These are phyloP conservation scores for Callocephalon fimbriatum DNA, from an alignment of 2,113 vertebrate genomes.

Conservation along the genomic window DNA sequence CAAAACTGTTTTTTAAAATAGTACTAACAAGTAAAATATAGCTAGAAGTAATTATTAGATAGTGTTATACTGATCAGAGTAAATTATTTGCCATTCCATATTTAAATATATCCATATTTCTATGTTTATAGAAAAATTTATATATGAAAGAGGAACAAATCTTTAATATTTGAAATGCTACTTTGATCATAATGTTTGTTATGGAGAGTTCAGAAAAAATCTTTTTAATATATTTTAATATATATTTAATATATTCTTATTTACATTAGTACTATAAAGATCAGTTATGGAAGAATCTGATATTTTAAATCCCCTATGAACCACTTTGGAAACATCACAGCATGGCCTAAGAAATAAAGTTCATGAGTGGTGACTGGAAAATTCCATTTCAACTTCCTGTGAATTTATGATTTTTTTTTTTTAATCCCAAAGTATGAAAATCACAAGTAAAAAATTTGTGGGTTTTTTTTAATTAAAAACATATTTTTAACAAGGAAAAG, in stretches of 20 bases:
- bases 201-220: background rate
- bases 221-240: too few species aligned
- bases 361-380: background rate
- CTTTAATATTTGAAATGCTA: background rate
- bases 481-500: background rate
- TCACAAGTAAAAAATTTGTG: background rate
- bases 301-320: background rate
- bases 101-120: background rate
- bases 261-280: background rate
- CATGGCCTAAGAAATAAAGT: background rate
- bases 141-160: background rate
- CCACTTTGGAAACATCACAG: background rate
- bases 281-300: background rate
- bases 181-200: background rate
- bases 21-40: background rate
- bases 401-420: background rate
- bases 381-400: background rate
- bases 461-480: background rate
- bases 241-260: background rate
- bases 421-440: background rate
- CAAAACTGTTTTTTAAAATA: background rate
- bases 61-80: background rate
- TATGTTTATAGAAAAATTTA: background rate
- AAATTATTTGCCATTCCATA: background rate
- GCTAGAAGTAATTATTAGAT: background rate